Evolutionary conservation across 2,888 invertebrate genomes (phyloP), one percentile per base, ranked within the genome.

Genomic region (Eurytoma adleriae): DNA sequence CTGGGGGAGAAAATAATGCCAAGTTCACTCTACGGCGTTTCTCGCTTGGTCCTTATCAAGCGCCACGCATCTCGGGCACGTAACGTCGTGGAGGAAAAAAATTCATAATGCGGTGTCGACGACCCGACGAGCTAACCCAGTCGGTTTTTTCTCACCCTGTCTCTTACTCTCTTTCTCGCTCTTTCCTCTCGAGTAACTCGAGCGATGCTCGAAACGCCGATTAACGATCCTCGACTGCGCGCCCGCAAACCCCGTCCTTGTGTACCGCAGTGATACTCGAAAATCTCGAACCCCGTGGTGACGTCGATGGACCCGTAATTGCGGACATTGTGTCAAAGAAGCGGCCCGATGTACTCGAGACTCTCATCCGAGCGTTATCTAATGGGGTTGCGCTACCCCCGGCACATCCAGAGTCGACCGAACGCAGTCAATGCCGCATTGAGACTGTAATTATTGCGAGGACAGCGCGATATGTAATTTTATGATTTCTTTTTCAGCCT

Each of bases 221-320:
- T 72, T 78, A 76, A 69, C 61, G 69, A 62, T 76, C 56, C 57
- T 14, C 10, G 40, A 40, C 40, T 40, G 40, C 40, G 40, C 18
- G 5, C 57, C 57, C 24, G 57, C 13, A 24, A 14, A 3, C 50
- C 7, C 4, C 54, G 1, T n/a, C 7, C n/a, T 16, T 27, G 10
- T 20, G 20, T 5, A 18, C 64, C 13, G 10, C 27, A 14, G 16
- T 40, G 40, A 40, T 3, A 40, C 54, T 12, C 50, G 10, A 12
- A 40, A 59, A n/a, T 18, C 20, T 40, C 40, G 40, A 40, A 40
- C 40, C 14, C 70, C 3, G 2, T 5, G 18, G 16, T 12, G 10
- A 10, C 56, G 66, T n/a, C 57, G 67, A 67, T 69, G 40, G 40
- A 40, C 40, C 40, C 54, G 64, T 73, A 69, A 76, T 76, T 76